Conservation (phyloP, 2,888 invertebrate species). For the Campopleginae sp. region DNA sequence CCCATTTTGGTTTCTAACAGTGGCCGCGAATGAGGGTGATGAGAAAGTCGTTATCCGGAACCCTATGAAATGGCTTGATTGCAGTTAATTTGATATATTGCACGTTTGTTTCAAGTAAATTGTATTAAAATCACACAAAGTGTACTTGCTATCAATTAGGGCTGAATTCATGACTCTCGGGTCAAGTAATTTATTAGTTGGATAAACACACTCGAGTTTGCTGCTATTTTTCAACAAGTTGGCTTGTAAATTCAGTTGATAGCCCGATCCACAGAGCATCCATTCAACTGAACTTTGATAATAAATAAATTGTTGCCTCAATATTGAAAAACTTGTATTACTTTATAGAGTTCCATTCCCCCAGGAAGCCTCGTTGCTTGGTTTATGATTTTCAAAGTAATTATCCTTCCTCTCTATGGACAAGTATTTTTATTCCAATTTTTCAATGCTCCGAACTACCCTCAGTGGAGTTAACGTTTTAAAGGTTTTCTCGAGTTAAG, state of each 20-base stretch:
- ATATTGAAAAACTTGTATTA: neutral
- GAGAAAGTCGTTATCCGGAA: neutral
- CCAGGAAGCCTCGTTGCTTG: slow-evolving; percentile 18
- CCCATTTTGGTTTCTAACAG: neutral
- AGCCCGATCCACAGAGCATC: neutral
- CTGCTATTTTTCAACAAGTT: slow-evolving; percentile 6
- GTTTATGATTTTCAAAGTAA: slow-evolving; percentile 8
- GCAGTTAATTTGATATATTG: neutral
- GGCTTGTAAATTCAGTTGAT: neutral
- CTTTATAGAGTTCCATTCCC: neutral
- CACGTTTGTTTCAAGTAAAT: neutral
- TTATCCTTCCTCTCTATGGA: neutral
- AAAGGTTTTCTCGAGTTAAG: slow-evolving; percentile 27
- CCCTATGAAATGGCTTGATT: neutral
- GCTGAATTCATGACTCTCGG: neutral
- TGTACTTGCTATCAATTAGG: neutral
- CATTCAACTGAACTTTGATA: slow-evolving; percentile 23
- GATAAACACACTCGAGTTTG: slow-evolving; percentile 4
- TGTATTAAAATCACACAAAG: neutral
- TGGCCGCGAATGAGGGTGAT: neutral
- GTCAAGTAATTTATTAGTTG: neutral
- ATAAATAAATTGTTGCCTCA: slow-evolving; percentile 17
- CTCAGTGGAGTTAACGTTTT: slow-evolving; percentile 24
- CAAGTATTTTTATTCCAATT: neutral
- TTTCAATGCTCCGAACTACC: neutral